Conservation (phyloP, 1,140 invertebrate species). For the Aphelenchoides fujianensis region DNA sequence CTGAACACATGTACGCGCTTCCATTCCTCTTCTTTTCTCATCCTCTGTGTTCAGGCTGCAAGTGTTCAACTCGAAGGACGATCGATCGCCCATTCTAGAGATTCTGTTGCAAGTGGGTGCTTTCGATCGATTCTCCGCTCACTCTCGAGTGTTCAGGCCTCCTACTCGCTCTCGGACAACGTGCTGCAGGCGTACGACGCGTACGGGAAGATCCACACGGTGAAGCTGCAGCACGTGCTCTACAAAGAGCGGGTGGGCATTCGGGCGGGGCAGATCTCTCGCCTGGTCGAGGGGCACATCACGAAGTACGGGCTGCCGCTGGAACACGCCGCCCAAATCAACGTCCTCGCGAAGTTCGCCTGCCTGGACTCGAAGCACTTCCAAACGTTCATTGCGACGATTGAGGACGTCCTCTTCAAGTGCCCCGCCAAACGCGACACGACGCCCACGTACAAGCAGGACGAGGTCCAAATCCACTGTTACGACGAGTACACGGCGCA, state of each 20-base stretch:
- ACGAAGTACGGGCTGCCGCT: conserved; percentile 91
- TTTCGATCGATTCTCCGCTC: conserved; percentile 20
- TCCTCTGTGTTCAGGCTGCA: too few species aligned
- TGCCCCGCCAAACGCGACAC: conserved; percentile 79
- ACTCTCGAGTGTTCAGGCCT: conserved; percentile 45
- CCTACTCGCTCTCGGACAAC: conserved; percentile 58
- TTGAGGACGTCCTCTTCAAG: conserved; percentile 84
- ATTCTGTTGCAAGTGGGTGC: conserved; percentile 51
- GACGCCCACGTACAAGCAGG: conserved; percentile 90
- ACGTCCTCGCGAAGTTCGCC: conserved; percentile 91
- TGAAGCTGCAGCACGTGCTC: conserved; percentile 95
- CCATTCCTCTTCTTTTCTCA: too few species aligned
- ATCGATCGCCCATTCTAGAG: conserved; percentile 83
- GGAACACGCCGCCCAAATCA: conserved; percentile 85
- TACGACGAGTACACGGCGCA: conserved; percentile 94
- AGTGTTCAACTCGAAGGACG: conserved; percentile 76
- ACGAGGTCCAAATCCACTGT: conserved; percentile 75
- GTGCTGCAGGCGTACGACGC: conserved; percentile 71
- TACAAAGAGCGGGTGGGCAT: conserved; percentile 97
- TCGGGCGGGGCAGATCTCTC: conserved; percentile 70
- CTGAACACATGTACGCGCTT: conserved; percentile 78
- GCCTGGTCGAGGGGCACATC: conserved; percentile 75
- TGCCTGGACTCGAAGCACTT: conserved; percentile 82
- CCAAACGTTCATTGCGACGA: conserved; percentile 79
- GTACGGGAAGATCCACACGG: conserved; percentile 96